Percentiles rank a stretch among this genome's conserved stretches.
These are phyloP conservation scores for Ormyrus nitidulus DNA, from an alignment of 2,888 invertebrate species.

Conservation along the genomic window DNA sequence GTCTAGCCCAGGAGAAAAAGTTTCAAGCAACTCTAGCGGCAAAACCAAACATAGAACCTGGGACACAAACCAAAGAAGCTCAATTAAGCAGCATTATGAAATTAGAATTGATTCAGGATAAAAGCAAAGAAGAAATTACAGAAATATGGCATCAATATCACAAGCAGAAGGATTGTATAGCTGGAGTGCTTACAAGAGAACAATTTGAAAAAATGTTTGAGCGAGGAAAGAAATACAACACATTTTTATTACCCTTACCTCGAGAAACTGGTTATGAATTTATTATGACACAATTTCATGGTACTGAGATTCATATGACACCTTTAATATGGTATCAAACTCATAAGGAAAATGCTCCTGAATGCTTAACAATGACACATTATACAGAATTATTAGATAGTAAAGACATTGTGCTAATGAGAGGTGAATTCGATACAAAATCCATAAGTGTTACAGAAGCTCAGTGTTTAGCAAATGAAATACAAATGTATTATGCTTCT, in stretches of 20 bases:
- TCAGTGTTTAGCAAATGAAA: constrained; percentile 89
- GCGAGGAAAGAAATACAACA: constrained; percentile 80
- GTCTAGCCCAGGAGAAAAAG: constrained; percentile 61
- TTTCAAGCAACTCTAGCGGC: constrained; percentile 63
- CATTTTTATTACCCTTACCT: constrained; percentile 89
- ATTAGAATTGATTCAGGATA: constrained; percentile 84
- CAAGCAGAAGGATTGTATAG: constrained; percentile 85
- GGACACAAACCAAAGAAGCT: constrained; percentile 57
- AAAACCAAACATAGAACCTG: constrained; percentile 62
- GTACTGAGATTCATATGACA: constrained; percentile 88
- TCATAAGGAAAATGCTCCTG: constrained; percentile 92
- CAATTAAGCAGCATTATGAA: constrained; percentile 85
- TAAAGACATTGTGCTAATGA: constrained; percentile 88
- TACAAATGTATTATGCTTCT: constrained; percentile 89
- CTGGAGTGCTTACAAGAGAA: constrained; percentile 82
- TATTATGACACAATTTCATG: constrained; percentile 85
- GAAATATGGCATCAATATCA: constrained; percentile 90
- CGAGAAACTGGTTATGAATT: constrained; percentile 91
- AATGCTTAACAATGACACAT: constrained; percentile 88
- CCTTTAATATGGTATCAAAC: constrained; percentile 90
- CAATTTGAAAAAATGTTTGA: constrained; percentile 80
- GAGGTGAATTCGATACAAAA: constrained; percentile 90
- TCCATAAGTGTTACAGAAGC: constrained; percentile 87
- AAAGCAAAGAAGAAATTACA: constrained; percentile 83
- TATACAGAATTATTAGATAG: constrained; percentile 84